Percentiles rank a stretch among this genome's conserved stretches.
These are phyloP conservation scores for Lordiphosa stackelbergi DNA, from an alignment of 1,140 invertebrate species.

Conservation along the genomic window DNA sequence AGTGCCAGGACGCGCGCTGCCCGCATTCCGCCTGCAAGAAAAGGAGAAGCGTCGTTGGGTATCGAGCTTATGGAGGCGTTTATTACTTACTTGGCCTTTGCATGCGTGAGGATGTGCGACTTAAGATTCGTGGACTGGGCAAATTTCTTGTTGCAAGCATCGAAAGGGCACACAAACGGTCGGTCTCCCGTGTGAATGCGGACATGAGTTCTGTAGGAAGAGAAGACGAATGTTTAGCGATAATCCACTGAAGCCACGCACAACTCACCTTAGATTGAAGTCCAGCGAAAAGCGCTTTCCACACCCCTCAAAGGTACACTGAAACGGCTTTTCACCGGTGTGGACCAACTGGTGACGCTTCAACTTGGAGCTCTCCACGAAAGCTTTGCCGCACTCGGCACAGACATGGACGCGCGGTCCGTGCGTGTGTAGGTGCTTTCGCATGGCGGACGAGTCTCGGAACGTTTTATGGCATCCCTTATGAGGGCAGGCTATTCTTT, in stretches of 20 bases:
- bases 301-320: slow-evolving; percentile 99
- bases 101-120: slow-evolving; percentile 98
- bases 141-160: slow-evolving; percentile 99
- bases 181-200: slow-evolving; percentile 98
- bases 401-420: slow-evolving; percentile 97
- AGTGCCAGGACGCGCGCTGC: slow-evolving; percentile 38
- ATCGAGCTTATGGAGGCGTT: not conserved
- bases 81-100: slow-evolving; percentile 91
- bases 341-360: slow-evolving; percentile 96
- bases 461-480: slow-evolving; percentile 98
- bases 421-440: slow-evolving; percentile 98
- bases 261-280: slow-evolving; percentile 87
- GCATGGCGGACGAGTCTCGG: slow-evolving; percentile 97
- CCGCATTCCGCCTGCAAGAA: slow-evolving; percentile 50
- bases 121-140: slow-evolving; percentile 98
- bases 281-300: slow-evolving; percentile 98
- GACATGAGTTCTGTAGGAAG: slow-evolving; percentile 90
- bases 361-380: slow-evolving; percentile 97
- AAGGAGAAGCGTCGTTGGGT: not conserved
- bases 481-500: slow-evolving; percentile 90
- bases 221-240: too few relatives aligned
- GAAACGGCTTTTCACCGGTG: slow-evolving; percentile 97
- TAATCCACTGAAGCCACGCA: not conserved
- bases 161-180: slow-evolving; percentile 98
- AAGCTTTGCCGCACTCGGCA: slow-evolving; percentile 98